A percentile compares a stretch with the other conserved stretches of the same genome.
phyloP scores from a whole-genome alignment of 2,797 vertebrate genomes.

The Gallirallus australis region DNA sequence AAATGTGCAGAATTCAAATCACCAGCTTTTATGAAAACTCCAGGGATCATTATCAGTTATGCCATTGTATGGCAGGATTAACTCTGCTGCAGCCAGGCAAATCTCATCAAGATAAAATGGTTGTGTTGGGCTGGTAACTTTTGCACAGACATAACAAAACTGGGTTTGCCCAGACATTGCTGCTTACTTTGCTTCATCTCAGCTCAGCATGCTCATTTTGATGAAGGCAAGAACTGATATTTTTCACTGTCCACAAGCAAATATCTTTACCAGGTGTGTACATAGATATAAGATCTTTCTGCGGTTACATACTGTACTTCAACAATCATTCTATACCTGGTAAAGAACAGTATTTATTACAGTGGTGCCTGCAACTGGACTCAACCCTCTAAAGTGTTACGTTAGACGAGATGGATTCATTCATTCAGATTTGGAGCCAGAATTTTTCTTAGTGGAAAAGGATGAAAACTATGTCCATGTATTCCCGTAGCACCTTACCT shows the following conservation, averaged over 20 bases:
- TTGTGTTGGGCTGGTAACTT: not conserved
- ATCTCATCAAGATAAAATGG: not conserved
- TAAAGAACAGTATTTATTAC: not conserved
- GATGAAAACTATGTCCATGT: not conserved
- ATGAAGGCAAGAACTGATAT: not conserved
- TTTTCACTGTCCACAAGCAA: not conserved
- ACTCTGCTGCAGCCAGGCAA: not conserved
- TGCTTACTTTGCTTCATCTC: not conserved
- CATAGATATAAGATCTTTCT: not conserved
- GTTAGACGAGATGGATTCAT: not conserved
- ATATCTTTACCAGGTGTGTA: fast-evolving
- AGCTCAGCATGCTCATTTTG: not conserved
- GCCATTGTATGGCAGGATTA: not conserved
- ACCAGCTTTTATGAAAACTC: not conserved
- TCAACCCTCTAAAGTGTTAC: not conserved
- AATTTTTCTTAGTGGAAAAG: not conserved
- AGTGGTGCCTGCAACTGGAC: not conserved
- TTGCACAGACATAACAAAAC: not conserved
- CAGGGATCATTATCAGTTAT: not conserved
- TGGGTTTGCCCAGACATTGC: not conserved
- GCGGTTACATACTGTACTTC: not conserved
- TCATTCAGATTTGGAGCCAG: not conserved
- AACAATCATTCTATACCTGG: not conserved
- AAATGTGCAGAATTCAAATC: not conserved
- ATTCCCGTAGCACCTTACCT: not conserved